Base-by-base conservation (phyloP, 2,888 invertebrate genomes). In the Adineta ricciae region DNA sequence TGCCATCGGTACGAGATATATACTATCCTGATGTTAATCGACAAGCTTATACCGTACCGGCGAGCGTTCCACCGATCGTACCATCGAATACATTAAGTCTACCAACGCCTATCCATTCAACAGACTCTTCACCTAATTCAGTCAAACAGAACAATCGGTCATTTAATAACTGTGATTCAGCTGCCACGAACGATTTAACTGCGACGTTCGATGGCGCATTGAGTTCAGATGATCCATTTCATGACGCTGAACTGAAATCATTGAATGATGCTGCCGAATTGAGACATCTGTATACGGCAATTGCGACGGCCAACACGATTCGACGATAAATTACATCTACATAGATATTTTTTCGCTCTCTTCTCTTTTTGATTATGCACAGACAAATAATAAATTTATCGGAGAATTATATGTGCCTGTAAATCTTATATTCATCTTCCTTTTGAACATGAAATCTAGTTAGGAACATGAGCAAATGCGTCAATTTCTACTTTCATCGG, bases 131-230 rank as follows among this genome's bases (percentile, higher is more conserved):
- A 32, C 64, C 32, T 14, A 32, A 5, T 36, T 19, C 64, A 64
- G 64, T 64, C 64, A 64, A 36, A 64, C 64, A 32, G 32, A 64
- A 78, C n/a, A 78, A 78, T 78, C 41, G 11, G 41, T 78, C 78
- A 78, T 78, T 41, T n/a, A 78, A 78, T 41, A 78, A 78, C 41
- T 78, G 78, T 78, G 78, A 78, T 41, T 41, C 38, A 78, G 36
- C 4, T 36, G n/a, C 38, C 41, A 32, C 41, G n/a, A 41, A n/a
- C 24, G 78, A 78, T 24, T 78, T 78, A 41, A 2, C 78, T 32
- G 64, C 64, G 0, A 78, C 78, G 41, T 78, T 78, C 19, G 78
- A 78, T 78, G 41, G n/a, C 14, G 24, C 78, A n/a, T 19, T 41
- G 14, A 41, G n/a, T 16, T 41, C 78, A 9, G 24, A 78, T 78